Base-by-base conservation (phyloP, 2,888 invertebrate genomes). In the Notodonta dromedarius region DNA sequence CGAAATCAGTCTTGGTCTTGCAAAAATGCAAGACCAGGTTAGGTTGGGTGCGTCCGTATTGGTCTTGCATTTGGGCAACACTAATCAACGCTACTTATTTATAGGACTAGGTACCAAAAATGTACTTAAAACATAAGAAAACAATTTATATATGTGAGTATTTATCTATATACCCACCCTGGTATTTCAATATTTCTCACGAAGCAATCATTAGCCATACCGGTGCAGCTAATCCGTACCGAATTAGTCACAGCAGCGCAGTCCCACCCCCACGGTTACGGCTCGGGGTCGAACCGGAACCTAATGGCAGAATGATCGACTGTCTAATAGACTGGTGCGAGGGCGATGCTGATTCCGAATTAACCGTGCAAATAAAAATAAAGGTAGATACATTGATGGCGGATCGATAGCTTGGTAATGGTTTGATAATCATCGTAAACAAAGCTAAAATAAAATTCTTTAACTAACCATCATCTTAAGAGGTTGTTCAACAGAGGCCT, bases 241-340 rank as follows among this genome's bases (percentile, higher is more conserved):
- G 79, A 85, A 89, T 88, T 82, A 76, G 79, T 69, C 69, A 74
- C 70, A 65, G 75, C 61, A 62, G 62, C 62, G 58, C 59, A 70
- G 73, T 71, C 64, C 87, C 88, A 78, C 88, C 88, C 86, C 83
- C 70, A 67, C 81, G 77, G 81, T 88, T 86, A 87, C 56, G 67
- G 52, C 60, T 4, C 59, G 62, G 52, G 56, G 60, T 32, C 59
- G 63, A 59, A 68, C 83, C 90, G 89, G 89, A 90, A 86, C 82
- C 71, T 71, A 86, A 84, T 78, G 84, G 78, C 85, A 81, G 77
- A 83, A 85, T 90, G 90, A 90, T 89, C 84, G 88, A 89, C 89
- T 89, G 83, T 69, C 80, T 82, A 83, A 85, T 84, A 72, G 75
- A 82, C 70, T 75, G 69, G 73, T 56, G 66, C 73, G 74, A 74